Percentiles rank a stretch among this genome's conserved stretches.
phyloP scores from a whole-genome alignment of 2,888 invertebrate genomes.

The Archips xylosteana region DNA sequence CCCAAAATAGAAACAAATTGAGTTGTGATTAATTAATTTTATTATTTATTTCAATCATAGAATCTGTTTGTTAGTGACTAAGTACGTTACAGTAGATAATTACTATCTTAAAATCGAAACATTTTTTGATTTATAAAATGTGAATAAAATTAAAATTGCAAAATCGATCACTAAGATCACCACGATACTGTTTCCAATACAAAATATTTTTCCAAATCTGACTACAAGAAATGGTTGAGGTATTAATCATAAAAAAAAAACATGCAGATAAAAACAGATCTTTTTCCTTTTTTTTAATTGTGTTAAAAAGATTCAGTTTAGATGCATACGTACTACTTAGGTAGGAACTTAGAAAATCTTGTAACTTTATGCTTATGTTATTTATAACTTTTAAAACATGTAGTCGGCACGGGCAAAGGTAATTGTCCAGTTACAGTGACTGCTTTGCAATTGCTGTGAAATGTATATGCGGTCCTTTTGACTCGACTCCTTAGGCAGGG shows the following conservation, averaged over 20 bases:
- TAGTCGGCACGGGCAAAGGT: slow-evolving; percentile 14
- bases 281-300: neutral
- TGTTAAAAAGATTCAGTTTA: neutral
- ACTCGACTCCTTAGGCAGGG: neutral
- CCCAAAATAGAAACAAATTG: too few relatives aligned
- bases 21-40: too few relatives aligned
- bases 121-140: too few relatives aligned
- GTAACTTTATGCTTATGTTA: neutral
- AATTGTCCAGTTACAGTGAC: slow-evolving; percentile 5
- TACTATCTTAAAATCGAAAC: too few relatives aligned
- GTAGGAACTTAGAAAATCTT: neutral
- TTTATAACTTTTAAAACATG: slow-evolving; percentile 1
- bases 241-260: neutral
- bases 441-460: neutral
- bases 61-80: too few relatives aligned
- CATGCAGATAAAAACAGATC: neutral
- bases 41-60: too few relatives aligned
- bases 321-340: neutral
- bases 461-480: slow-evolving; percentile 3
- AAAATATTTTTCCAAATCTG: too few relatives aligned
- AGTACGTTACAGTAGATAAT: too few relatives aligned
- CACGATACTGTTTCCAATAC: too few relatives aligned
- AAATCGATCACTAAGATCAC: too few relatives aligned
- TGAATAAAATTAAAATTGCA: too few relatives aligned
- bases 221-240: too few relatives aligned